phyloP scores from a whole-genome alignment of 2,797 vertebrate genomes.

The Esox masquinongy region DNA sequence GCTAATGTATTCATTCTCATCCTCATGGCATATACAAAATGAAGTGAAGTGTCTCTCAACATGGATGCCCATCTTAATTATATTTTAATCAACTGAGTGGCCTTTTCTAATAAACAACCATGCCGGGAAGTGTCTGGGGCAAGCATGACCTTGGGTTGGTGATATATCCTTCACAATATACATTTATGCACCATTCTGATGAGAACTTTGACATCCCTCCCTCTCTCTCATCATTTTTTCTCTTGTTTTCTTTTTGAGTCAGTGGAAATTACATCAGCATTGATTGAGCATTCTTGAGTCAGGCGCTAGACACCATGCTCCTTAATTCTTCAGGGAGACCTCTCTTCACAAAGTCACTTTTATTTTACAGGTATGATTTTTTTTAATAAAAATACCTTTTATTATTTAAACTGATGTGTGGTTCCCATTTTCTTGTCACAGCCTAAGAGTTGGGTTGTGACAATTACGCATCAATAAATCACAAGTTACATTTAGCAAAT shows the following conservation, averaged over 20 bases:
- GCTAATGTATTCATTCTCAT: constrained; percentile 55
- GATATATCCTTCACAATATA: constrained; percentile 55
- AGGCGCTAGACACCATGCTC: no score
- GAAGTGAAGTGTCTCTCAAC: constrained; percentile 60
- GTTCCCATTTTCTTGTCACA: no score
- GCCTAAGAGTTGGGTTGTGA: no score
- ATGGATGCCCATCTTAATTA: constrained; percentile 67
- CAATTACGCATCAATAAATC: constrained; percentile 54
- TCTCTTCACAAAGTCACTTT: no score
- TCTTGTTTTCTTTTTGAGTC: no score
- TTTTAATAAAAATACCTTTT: no score
- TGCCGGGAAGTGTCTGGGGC: constrained; percentile 43
- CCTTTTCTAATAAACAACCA: constrained; percentile 64
- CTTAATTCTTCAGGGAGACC: no score
- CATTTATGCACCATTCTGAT: constrained; percentile 61
- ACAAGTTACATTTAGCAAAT: constrained; percentile 46
- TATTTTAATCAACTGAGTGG: constrained; percentile 78
- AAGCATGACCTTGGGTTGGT: constrained; percentile 61
- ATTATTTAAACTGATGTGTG: no score
- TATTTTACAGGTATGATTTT: no score
- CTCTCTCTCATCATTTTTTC: no score
- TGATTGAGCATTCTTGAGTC: no score
- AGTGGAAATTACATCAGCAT: no score
- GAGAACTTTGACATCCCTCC: constrained; percentile 12
- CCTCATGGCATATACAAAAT: constrained; percentile 62